Base-by-base conservation (phyloP, 2,888 invertebrate genomes). In the Cremastinae sp. region DNA sequence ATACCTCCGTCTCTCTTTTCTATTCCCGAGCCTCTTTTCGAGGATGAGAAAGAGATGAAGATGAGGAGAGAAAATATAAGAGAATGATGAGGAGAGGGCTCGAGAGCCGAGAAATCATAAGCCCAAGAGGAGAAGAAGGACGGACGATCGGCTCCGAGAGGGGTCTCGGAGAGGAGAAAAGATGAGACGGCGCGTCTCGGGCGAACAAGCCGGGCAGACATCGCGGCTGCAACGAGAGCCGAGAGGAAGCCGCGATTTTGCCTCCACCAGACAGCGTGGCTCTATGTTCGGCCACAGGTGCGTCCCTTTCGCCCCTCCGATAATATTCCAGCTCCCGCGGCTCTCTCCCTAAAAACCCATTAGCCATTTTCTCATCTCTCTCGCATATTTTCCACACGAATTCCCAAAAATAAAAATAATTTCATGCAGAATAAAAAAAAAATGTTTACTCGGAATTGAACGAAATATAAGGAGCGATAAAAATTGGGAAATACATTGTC, bases 301-400 rank as follows among this genome's bases (percentile, higher is more conserved):
- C 81, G 79, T 75, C 51, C 72, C 49, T 61, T 18, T 28, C 51
- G 45, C 55, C 73, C 55, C 35, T 39, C 58, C 62, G 65, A 69
- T 56, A 61, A 72, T 53, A 76, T 68, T 68, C 65, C 61, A 70
- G 65, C 68, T 76, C 78, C 78, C 79, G 75, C 35, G 49, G 76
- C 75, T 78, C 82, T 75, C 75, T 78, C 82, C 80, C 82, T 82
- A 83, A 84, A 66, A 84, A 83, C 84, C 83, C 80, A 80, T 80
- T 80, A 80, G 39, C 79, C 76, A n/a, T 73, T 75, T 79, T 80
- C 78, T 69, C 78, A 62, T 69, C 62, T 45, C 66, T 64, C 72
- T 61, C 77, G 75, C 79, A 79, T 68, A 68, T 59, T 59, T 72
- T 62, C 75, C 76, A 78, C 79, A 20, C 55, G n/a, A n/a, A 65